Evolutionary conservation across 1,140 invertebrate genomes (phyloP).

Genomic region (Bombus picipes): DNA sequence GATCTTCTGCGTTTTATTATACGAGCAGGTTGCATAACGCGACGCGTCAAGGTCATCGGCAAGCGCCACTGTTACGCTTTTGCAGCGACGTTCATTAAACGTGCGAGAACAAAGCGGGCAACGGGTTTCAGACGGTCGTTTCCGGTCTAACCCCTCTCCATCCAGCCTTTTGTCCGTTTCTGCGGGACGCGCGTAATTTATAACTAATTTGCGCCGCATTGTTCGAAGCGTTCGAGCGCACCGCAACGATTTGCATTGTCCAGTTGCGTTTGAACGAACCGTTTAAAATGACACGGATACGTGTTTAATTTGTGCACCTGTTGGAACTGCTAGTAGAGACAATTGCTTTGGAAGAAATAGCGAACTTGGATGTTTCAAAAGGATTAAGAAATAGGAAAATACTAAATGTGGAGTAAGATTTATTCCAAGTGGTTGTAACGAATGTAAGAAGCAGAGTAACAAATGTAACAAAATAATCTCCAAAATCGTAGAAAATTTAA

Average conservation of each 20-base stretch:
- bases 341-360: too few species aligned
- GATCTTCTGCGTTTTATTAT: constrained; percentile 38
- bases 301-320: background rate
- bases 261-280: background rate
- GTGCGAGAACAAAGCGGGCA: constrained; percentile 58
- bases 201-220: constrained; percentile 32
- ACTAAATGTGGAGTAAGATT: too few species aligned
- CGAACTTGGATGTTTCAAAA: too few species aligned
- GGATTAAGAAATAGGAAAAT: too few species aligned
- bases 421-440: too few species aligned
- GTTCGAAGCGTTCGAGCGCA: constrained; percentile 23
- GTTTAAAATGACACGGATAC: constrained; percentile 5
- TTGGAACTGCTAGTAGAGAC: background rate
- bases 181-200: constrained; percentile 37
- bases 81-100: constrained; percentile 53
- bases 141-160: constrained; percentile 39
- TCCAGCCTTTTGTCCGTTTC: constrained; percentile 35
- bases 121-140: constrained; percentile 34
- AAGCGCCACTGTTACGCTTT: constrained; percentile 58
- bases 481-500: too few species aligned
- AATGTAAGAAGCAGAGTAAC: too few species aligned
- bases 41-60: constrained; percentile 46
- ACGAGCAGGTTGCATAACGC: constrained; percentile 48
- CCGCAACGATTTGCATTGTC: constrained; percentile 21
- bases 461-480: too few species aligned